Conservation (phyloP, 1,140 invertebrate species). For the Triops longicaudatus region DNA sequence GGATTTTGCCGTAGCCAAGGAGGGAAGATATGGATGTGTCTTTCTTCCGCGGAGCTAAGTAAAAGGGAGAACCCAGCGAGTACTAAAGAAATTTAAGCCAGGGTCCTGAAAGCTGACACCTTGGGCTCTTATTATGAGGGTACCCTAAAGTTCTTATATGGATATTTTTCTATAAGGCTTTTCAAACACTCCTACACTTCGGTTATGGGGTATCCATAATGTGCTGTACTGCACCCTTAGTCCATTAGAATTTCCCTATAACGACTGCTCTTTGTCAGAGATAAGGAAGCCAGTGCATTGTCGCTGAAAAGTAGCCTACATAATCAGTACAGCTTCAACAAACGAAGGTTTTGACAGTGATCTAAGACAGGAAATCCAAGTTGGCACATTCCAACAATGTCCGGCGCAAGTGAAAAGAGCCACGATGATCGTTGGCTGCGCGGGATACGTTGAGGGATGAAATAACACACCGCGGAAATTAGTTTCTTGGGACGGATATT, state of each 20-base stretch:
- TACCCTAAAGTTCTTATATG: background rate
- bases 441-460: background rate
- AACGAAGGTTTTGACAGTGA: background rate
- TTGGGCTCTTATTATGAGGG: background rate
- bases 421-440: background rate
- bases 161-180: background rate
- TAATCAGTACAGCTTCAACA: background rate
- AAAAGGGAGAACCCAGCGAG: background rate
- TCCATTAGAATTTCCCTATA: background rate
- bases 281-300: background rate
- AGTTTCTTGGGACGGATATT: background rate
- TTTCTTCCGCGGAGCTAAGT: background rate
- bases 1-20: background rate
- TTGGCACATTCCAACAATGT: slow-evolving; percentile 8
- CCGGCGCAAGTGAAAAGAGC: background rate
- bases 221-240: background rate
- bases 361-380: slow-evolving; percentile 6
- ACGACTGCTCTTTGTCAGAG: background rate
- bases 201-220: background rate
- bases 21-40: background rate
- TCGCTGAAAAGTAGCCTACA: background rate
- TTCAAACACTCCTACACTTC: background rate
- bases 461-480: slow-evolving; percentile 6
- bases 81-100: background rate
- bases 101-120: slow-evolving; percentile 9